Conservation (phyloP, 35 echinoderm and acorn worm genomes). For the Ophiothrix spiculata region DNA sequence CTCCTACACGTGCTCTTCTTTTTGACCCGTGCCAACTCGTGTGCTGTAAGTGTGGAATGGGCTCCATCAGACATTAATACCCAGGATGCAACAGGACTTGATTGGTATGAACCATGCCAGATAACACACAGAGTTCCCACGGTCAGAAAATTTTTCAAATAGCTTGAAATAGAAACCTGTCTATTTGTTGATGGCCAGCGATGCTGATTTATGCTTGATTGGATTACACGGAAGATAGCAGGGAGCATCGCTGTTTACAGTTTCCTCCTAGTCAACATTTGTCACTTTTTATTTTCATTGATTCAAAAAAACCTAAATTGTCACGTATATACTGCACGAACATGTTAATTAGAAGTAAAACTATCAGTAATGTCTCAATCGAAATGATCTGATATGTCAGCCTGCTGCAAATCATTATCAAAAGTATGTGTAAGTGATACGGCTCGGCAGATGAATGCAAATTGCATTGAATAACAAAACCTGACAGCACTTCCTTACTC, state of each 20-base stretch:
- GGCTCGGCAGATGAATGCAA: no score
- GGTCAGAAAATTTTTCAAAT: conserved; percentile 10
- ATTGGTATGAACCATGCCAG: neutral
- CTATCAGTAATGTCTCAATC: no score
- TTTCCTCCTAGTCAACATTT: neutral
- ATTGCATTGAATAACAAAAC: neutral
- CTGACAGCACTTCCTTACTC: neutral
- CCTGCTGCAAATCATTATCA: no score
- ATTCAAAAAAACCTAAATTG: neutral
- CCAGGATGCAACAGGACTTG: neutral
- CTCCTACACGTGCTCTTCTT: neutral
- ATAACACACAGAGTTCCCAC: conserved; percentile 12
- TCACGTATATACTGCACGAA: neutral
- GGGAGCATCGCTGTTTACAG: neutral
- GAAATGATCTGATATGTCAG: no score
- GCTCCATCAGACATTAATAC: neutral
- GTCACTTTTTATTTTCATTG: neutral
- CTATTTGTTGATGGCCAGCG: conserved; percentile 4
- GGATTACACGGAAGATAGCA: neutral
- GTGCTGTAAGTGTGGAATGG: conserved; percentile 5
- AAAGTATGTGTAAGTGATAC: no score
- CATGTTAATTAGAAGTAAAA: neutral
- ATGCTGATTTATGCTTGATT: neutral
- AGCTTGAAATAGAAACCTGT: conserved; percentile 15
- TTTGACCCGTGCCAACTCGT: conserved; percentile 4